Percentiles rank a stretch among this genome's conserved stretches.
phyloP scores from a whole-genome alignment of 2,113 vertebrate genomes.

The Chamaea fasciata region DNA sequence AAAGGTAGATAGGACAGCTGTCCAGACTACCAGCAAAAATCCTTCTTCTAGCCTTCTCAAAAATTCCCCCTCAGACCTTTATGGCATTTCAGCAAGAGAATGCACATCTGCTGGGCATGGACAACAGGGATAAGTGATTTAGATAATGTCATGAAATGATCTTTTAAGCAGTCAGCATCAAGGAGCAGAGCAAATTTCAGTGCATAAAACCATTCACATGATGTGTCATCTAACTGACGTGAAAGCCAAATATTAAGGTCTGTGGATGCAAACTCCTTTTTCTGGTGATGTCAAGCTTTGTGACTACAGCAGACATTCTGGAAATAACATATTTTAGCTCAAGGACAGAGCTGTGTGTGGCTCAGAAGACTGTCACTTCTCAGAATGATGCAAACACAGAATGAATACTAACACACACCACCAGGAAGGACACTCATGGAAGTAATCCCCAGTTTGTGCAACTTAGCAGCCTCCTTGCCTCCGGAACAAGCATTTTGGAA shows the following conservation, averaged over 20 bases:
- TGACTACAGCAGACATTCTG: background rate
- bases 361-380: background rate
- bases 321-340: background rate
- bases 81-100: background rate
- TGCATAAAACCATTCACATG: background rate
- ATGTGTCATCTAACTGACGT: accelerated
- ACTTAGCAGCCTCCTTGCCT: background rate
- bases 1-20: accelerated
- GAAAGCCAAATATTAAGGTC: background rate
- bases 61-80: background rate
- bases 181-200: background rate
- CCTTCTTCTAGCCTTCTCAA: background rate
- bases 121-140: background rate
- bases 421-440: background rate
- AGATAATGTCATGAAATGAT: background rate
- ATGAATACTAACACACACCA: background rate
- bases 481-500: background rate
- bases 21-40: background rate
- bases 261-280: background rate
- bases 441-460: background rate
- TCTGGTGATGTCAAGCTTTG: background rate
- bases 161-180: background rate
- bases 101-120: background rate
- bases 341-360: background rate
- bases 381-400: background rate